Base-by-base conservation (phyloP, 1,140 invertebrate species). In the Drosophila punjabiensis region DNA sequence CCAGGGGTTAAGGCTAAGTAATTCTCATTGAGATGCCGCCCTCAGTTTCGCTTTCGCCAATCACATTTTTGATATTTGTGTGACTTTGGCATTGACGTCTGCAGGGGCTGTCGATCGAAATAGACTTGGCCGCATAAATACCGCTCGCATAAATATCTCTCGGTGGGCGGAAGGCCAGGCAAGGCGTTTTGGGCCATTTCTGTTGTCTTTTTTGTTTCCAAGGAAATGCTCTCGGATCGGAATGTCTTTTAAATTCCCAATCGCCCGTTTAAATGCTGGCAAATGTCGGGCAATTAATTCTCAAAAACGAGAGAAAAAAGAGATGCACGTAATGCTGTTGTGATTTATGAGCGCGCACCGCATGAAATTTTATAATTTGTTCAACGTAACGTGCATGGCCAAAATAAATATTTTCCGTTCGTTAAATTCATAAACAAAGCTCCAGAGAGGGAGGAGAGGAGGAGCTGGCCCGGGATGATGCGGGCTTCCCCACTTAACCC, bases 61-160 rank as follows among this genome's bases (percentile, higher is more conserved):
- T 84, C 81, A 81, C 37, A 88, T 77, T 73, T 79, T 69, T 87
- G 84, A 87, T 84, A 67, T 79, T 79, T 87, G 56, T 88, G 64
- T 87, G 84, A 88, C 84, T 87, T 87, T 87, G 84, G 84, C 84
- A 87, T 87, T 87, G 84, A 87, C 81, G 84, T 84, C 79, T 67
- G 41, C 74, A 62, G 63, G 59, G 70, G 67, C 58, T 61, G 71
- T 56, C 70, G 79, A 82, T 87, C 69, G 85, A 87, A 85, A 87
- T 87, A 88, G 77, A 88, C 64, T 81, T 76, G 62, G 74, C 56
- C 56, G 56, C 70, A 39, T 52, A 83, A 87, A 84, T 74, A 45
- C 63, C 70, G 52, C 58, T 64, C 70, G 61, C 59, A 79, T 79
- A 79, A 74, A 78, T 82, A 66, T 48, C 43, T 62, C 35, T 59